Percentiles rank a stretch among this genome's conserved stretches.
These are phyloP conservation scores for Hetaerina titia DNA, from an alignment of 2,888 invertebrate genomes.

Conservation along the genomic window DNA sequence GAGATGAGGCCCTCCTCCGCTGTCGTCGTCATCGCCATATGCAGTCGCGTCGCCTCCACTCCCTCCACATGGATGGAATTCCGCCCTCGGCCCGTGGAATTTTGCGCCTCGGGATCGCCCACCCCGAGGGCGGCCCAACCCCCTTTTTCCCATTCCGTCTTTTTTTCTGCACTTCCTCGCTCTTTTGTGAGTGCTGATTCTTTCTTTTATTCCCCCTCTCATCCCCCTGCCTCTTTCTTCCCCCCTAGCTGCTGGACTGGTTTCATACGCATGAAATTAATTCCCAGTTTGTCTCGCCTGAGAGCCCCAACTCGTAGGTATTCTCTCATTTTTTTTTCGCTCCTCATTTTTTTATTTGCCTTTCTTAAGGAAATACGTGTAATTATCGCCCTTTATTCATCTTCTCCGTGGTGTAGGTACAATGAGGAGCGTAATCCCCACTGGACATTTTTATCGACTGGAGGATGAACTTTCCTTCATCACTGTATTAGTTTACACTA, in stretches of 20 bases:
- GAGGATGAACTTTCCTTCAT: neutral
- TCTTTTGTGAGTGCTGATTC: neutral
- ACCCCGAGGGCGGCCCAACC: neutral
- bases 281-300: constrained; percentile 16
- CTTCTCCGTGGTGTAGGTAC: neutral
- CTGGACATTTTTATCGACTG: neutral
- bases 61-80: neutral
- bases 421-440: neutral
- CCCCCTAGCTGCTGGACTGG: neutral
- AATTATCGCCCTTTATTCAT: neutral
- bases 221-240: neutral
- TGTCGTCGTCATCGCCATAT: neutral
- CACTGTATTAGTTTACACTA: no score
- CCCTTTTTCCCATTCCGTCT: neutral
- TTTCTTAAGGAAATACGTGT: neutral
- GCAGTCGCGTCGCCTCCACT: neutral
- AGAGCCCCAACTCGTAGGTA: neutral
- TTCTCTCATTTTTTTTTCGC: neutral
- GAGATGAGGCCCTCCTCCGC: no score
- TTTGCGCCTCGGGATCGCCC: neutral
- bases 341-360: neutral
- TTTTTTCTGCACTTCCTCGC: neutral
- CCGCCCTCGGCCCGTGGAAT: neutral
- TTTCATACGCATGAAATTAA: constrained; percentile 27
- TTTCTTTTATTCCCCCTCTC: neutral